Evolutionary conservation across 2,113 vertebrate genomes (phyloP).

Genomic region (Myocastor coypus): DNA sequence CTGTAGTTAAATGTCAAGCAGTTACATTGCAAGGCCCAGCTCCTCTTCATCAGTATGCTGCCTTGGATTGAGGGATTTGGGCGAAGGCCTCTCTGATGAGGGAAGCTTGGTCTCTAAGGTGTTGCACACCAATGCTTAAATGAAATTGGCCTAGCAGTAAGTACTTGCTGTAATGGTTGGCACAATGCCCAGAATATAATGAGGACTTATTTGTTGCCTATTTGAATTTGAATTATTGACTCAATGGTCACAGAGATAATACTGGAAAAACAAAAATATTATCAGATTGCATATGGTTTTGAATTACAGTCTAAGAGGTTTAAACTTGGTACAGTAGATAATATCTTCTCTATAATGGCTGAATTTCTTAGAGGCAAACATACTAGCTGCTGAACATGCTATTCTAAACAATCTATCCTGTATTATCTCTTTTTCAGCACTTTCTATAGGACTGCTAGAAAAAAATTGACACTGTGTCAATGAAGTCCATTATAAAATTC

Average conservation of each 20-base stretch:
- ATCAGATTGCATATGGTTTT: constrained; percentile 38
- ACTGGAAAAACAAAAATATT: constrained; percentile 16
- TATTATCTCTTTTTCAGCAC: constrained; percentile 3
- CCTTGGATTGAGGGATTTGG: neutral
- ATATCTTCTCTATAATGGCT: constrained; percentile 25
- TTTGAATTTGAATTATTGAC: constrained; percentile 16
- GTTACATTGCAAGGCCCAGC: neutral
- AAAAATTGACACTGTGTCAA: neutral
- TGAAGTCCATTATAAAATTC: neutral
- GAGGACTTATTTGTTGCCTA: constrained; percentile 35
- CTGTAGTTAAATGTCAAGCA: neutral
- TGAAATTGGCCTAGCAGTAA: neutral
- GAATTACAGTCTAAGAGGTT: constrained; percentile 61
- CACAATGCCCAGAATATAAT: neutral
- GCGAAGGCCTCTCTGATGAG: neutral
- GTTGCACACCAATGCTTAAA: neutral
- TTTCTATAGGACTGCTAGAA: constrained; percentile 18
- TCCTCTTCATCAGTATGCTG: neutral
- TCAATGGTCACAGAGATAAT: constrained; percentile 36
- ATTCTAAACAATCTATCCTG: neutral
- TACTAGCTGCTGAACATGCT: neutral
- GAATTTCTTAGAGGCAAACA: constrained; percentile 37
- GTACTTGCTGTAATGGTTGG: neutral
- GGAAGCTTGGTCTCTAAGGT: neutral
- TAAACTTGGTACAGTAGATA: constrained; percentile 29